A percentile compares a stretch with the other conserved stretches of the same genome.
phyloP scores from a whole-genome alignment of 2,113 vertebrate species.

The Gila orcuttii region DNA sequence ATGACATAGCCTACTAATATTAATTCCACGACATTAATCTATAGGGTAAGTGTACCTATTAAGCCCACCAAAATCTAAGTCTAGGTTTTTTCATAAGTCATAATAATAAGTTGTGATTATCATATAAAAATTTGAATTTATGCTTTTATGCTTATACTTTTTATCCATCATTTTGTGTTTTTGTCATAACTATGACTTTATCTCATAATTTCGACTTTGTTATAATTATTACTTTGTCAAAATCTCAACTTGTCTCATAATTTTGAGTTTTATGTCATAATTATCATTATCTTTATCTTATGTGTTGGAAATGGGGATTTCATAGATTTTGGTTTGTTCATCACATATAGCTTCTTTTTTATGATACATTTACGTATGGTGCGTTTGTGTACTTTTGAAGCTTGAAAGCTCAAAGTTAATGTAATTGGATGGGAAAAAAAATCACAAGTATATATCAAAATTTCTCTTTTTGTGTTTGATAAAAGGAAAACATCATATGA shows the following conservation, averaged over 20 bases:
- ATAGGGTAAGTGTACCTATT: too few species aligned
- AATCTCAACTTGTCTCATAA: not conserved
- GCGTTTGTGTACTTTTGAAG: not conserved
- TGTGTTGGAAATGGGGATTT: not conserved
- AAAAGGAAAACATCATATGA: not conserved
- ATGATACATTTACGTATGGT: not conserved
- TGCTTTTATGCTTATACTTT: not conserved
- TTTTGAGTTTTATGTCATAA: not conserved
- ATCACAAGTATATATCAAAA: not conserved
- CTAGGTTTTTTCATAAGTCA: too few species aligned
- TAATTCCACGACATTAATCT: too few species aligned
- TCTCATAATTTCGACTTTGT: not conserved
- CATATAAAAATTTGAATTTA: not conserved
- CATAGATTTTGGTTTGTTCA: not conserved
- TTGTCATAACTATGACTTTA: not conserved
- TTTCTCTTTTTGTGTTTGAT: not conserved
- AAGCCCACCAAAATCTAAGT: too few species aligned
- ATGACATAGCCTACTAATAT: too few species aligned
- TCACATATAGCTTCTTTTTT: too few species aligned
- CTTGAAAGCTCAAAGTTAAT: not conserved
- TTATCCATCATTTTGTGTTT: not conserved
- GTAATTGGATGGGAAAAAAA: not conserved
- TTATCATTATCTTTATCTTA: not conserved
- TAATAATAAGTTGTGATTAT: not conserved
- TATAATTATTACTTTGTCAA: not conserved